Conservation (phyloP, 2,797 vertebrate genomes). For the Arvicola amphibius region DNA sequence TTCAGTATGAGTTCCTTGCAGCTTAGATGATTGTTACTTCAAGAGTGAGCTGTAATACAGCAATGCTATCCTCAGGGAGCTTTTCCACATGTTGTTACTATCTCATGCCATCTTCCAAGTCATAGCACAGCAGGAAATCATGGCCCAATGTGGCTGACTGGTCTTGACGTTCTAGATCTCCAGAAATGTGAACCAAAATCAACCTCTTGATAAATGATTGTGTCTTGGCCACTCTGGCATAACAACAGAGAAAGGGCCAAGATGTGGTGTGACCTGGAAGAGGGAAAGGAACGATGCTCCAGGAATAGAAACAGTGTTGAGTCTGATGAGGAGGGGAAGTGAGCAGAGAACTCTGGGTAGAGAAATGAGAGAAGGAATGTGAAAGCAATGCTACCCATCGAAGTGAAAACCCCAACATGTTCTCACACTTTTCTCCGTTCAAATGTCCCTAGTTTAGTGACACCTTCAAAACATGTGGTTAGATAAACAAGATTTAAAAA, state of each 20-base stretch:
- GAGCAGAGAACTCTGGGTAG: not conserved
- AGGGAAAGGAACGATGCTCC: not conserved
- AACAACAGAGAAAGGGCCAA: not conserved
- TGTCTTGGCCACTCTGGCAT: not conserved
- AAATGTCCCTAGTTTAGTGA: not conserved
- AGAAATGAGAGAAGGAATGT: not conserved
- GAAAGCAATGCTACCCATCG: too few species aligned
- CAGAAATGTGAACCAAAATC: too few species aligned
- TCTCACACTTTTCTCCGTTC: not conserved
- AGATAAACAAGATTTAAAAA: not conserved
- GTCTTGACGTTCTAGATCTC: not conserved
- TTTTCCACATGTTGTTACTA: rapidly evolving
- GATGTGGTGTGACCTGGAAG: too few species aligned
- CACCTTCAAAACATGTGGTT: not conserved
- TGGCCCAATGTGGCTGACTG: not conserved
- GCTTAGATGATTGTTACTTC: not conserved
- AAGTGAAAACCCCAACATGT: not conserved
- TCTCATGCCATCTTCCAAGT: not conserved
- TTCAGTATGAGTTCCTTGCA: not conserved
- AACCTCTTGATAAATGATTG: not conserved
- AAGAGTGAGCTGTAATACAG: not conserved
- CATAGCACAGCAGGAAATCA: not conserved
- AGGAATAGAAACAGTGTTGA: not conserved
- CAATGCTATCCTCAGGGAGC: not conserved
- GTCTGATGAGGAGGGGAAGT: not conserved